A percentile compares a stretch with the other conserved stretches of the same genome.
Conservation (phyloP, 2,113 vertebrate species). For the Pituophis catenifer region DNA sequence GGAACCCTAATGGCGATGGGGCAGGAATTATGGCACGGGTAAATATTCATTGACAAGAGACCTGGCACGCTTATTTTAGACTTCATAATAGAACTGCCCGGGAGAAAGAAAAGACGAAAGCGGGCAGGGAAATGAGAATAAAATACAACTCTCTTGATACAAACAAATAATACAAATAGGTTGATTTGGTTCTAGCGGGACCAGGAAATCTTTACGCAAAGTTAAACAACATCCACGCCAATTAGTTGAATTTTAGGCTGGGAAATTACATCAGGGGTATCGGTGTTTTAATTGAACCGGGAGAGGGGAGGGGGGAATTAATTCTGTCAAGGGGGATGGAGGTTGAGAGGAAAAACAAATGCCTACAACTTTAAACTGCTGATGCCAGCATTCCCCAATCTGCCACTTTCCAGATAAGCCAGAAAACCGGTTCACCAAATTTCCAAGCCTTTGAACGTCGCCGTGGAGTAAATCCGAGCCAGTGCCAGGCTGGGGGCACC, state of each 20-base stretch:
- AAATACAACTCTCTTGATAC: conserved; percentile 27
- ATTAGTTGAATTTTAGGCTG: background rate
- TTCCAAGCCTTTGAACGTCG: background rate
- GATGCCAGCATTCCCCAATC: background rate
- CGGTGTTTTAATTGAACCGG: background rate
- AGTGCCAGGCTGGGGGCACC: background rate
- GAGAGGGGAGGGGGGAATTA: background rate
- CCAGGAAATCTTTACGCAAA: conserved; percentile 16
- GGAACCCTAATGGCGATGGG: conserved; percentile 52
- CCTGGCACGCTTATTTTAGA: conserved; percentile 46
- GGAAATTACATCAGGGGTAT: background rate
- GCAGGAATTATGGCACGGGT: conserved; percentile 48
- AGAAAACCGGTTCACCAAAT: background rate
- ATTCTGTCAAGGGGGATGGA: background rate
- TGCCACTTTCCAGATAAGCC: background rate
- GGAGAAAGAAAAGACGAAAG: conserved; percentile 42
- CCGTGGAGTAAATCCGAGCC: background rate
- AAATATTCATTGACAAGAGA: conserved; percentile 54
- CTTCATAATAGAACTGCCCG: conserved; percentile 42
- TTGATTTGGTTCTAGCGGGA: conserved; percentile 13
- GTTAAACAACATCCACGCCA: background rate
- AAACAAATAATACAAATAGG: conserved; percentile 38
- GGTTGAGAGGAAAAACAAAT: background rate
- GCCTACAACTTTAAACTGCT: background rate
- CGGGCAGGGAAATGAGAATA: conserved; percentile 22